Percentiles rank a stretch among this genome's conserved stretches.
These are phyloP conservation scores for Drosophila rufa DNA, from an alignment of 1,140 invertebrate species.

Conservation along the genomic window DNA sequence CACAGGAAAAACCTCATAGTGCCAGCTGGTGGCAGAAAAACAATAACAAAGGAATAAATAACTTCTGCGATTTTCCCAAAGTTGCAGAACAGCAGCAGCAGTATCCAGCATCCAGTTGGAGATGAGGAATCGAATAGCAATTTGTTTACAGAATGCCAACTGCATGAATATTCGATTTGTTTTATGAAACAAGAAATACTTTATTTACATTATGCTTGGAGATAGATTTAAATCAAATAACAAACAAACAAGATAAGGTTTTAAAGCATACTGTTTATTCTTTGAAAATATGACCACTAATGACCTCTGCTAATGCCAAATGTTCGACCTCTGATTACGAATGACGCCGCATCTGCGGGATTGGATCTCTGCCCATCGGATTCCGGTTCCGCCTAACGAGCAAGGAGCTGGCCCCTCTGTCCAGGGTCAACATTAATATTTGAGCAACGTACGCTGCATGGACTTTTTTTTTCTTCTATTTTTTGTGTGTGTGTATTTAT, in stretches of 20 bases:
- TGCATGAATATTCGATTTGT: conserved; percentile 18
- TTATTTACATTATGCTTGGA: conserved; percentile 6
- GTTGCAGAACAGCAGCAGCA: conserved; percentile 5
- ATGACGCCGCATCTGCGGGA: conserved; percentile 25
- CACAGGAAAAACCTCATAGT: conserved; percentile 28
- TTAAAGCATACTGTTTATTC: not conserved
- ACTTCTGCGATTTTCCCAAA: conserved; percentile 24
- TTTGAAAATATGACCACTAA: conserved; percentile 18
- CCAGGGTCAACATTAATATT: conserved; percentile 83
- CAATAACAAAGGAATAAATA: conserved; percentile 52
- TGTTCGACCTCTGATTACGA: conserved; percentile 15
- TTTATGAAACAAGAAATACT: conserved; percentile 1
- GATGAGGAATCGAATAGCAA: conserved; percentile 19
- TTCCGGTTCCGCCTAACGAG: conserved; percentile 61
- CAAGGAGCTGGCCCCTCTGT: conserved; percentile 18
- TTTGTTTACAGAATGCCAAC: conserved; percentile 23
- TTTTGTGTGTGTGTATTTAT: conserved; percentile 24
- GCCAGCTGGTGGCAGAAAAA: conserved; percentile 47
- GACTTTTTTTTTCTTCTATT: conserved; percentile 47
- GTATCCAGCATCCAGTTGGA: not conserved
- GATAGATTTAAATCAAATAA: not conserved
- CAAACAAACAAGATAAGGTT: not conserved
- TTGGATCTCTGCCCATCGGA: not conserved
- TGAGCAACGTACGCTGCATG: conserved; percentile 70
- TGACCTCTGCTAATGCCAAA: conserved; percentile 27